phyloP scores from a whole-genome alignment of 2,888 invertebrate genomes.

The Apomyelois bistriatella region DNA sequence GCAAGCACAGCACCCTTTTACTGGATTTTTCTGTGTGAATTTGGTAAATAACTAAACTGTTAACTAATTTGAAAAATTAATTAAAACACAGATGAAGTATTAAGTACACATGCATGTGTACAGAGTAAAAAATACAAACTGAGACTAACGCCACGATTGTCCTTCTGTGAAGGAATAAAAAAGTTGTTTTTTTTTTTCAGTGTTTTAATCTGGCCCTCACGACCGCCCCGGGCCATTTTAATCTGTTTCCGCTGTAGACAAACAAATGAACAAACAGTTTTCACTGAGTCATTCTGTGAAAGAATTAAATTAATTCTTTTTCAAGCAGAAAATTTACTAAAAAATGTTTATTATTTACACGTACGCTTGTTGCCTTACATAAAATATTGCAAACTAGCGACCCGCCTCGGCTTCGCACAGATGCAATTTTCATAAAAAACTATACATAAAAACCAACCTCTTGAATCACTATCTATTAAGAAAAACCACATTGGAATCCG shows the following conservation, averaged over 20 bases:
- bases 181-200: slow-evolving; percentile 35
- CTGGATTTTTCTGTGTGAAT: no score
- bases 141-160: slow-evolving; percentile 33
- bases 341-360: no score
- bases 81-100: neutral
- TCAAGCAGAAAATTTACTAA: neutral
- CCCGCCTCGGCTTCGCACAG: no score
- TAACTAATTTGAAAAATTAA: no score
- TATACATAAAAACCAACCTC: no score
- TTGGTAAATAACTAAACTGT: no score
- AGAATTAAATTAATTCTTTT: slow-evolving; percentile 23
- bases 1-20: no score
- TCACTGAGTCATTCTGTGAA: slow-evolving; percentile 32
- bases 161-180: slow-evolving; percentile 42
- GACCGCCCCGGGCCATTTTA: slow-evolving; percentile 67
- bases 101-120: neutral
- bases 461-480: no score
- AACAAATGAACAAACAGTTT: slow-evolving; percentile 34
- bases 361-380: no score
- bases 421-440: no score
- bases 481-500: no score
- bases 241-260: slow-evolving; percentile 60
- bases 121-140: neutral
- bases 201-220: slow-evolving; percentile 72
- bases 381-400: no score